Conservation (phyloP, 2,113 vertebrate genomes). For the Arizona elegans region DNA sequence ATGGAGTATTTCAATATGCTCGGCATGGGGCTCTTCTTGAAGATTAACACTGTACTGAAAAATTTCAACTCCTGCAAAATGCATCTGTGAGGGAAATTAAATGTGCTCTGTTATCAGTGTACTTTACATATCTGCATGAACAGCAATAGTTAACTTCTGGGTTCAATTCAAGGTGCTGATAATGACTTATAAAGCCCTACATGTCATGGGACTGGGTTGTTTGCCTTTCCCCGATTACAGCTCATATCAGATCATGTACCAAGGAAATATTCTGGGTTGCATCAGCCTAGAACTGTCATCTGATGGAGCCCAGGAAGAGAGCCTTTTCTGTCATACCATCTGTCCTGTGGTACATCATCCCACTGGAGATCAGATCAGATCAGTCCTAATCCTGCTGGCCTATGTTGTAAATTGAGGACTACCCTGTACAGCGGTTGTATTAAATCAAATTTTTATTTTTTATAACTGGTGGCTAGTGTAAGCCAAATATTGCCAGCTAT, state of each 20-base stretch:
- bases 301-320: not conserved
- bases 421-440: too few relatives aligned
- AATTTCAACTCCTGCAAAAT: not conserved
- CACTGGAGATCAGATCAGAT: too few relatives aligned
- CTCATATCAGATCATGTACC: not conserved
- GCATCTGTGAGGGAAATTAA: not conserved
- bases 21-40: not conserved
- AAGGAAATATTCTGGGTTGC: too few relatives aligned
- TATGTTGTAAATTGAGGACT: not conserved
- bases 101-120: not conserved
- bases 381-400: not conserved
- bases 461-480: too few relatives aligned
- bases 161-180: not conserved
- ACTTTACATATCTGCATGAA: not conserved
- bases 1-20: not conserved
- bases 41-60: not conserved
- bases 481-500: too few relatives aligned
- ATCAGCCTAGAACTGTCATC: not conserved
- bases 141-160: not conserved
- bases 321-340: not conserved
- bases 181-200: not conserved
- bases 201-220: not conserved
- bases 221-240: not conserved
- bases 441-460: too few relatives aligned
- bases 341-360: not conserved